Base-by-base conservation (phyloP, 2,113 vertebrate species). In the Gila orcuttii region DNA sequence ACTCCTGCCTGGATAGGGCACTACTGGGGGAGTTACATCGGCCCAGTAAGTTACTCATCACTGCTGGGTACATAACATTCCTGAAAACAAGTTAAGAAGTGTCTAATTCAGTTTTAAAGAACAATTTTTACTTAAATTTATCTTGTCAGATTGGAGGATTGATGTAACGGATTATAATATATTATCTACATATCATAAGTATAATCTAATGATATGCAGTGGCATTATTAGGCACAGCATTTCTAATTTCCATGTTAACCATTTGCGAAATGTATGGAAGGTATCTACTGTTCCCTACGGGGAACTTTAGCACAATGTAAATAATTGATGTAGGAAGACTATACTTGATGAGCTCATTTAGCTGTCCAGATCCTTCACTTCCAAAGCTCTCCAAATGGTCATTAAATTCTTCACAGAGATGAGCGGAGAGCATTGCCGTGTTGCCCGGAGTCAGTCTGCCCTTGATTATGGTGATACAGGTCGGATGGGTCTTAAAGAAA, bases 301-400 rank as follows among this genome's bases (percentile, higher is more conserved):
- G 28, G 10, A 69, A 59, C 31, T 31, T 55, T n/a, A 71, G 68
- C 68, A 55, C 42, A 25, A 42, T 59, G 50, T 81, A 73, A 62
- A 86, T 85, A 74, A 83, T 57, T 64, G 1, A 84, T n/a, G 36
- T 60, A 1, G 8, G 73, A 81, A 60, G 66, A 74, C 60, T 55
- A 39, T 95, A 96, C 96, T 95, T 95, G 78, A 96, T 92, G 50
- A 96, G 89, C 12, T 88, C 86, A 79, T 79, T 93, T 87, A 97
- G 93, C 23, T 95, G 89, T 0, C 89, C 90, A 1, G 88, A 91
- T 52, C 96, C 95, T 12, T 87, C 71, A 0, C 0, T 62, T 64
- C 93, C 94, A 89, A 96, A 88, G 0, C 82, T 86, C 60, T 91
- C 91, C 88, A 96, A 87, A 28, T 95, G 90, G 52, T 92, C 82